Base-by-base conservation (phyloP, 2,888 invertebrate genomes). In the Chrysotoxum bicinctum region DNA sequence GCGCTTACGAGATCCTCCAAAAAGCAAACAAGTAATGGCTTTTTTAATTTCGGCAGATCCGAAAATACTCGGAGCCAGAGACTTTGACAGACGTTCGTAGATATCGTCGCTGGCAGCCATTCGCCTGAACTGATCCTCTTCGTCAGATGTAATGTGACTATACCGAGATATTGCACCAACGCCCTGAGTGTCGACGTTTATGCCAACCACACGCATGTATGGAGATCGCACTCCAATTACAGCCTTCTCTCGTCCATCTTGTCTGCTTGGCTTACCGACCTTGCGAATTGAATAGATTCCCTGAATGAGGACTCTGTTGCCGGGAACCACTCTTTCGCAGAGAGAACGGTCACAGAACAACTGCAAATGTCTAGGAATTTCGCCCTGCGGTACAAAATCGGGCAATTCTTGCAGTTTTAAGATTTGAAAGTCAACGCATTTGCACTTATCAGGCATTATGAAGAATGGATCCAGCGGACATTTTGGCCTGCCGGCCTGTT, bases 381-480 rank as follows among this genome's bases (percentile, higher is more conserved):
- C 99, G 56, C 99, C 99, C 90, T 99, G 98, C 0, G 92, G 92
- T 7, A 98, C 96, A 87, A 95, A 95, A 91, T 99, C 99, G 0
- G 98, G 98, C 21, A 97, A 93, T 92, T 99, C 99, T 94, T 99
- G 99, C 12, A 99, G 92, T 92, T 99, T 99, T n/a, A 99, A 92
- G 0, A 97, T 96, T 95, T 99, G 99, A 91, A 98, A 99, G 92
- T 99, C 99, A 26, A 99, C 97, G 92, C 99, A 99, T 88, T 95
- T 94, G 92, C 99, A 99, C 92, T 98, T 98, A 91, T 99, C 99
- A 16, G 99, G 99, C 92, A 99, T 95, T 87, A 99, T 98, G 91
- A 98, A 98, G 91, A 97, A 99, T 1, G 99, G 99, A 93, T 99
- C 99, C 74, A 99, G 91, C 0, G 99, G 99, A 90, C 99, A 99